Evolutionary conservation across 2,797 vertebrate genomes (phyloP), one percentile per base, ranked within the genome.

Genomic region (Coendou prehensilis): DNA sequence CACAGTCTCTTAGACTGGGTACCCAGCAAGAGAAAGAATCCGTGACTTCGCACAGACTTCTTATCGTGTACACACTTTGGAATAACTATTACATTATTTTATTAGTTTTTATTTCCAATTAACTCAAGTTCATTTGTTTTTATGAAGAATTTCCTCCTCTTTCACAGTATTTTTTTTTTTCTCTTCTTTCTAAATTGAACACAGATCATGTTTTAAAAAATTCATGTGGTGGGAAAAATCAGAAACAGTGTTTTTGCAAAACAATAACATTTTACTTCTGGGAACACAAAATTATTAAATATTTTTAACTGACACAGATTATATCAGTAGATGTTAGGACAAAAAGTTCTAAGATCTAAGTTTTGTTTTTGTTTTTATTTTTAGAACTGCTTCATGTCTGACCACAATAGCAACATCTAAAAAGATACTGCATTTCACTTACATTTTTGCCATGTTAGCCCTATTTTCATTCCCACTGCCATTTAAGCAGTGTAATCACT

Each of bases 81-180:
- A 52, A 90, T 80, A 75, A 78, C 79, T 86, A 84, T 54, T 80
- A 79, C 50, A 33, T 75, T 73, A 87, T 57, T 75, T 33, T 67
- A 67, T 73, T 76, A 28, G 8, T 89, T 81, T 91, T 94, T 67
- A 54, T 79, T 82, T 79, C 45, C 28, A 87, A 54, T 89, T 37
- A 95, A 83, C 5, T 59, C 71, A 89, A 76, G 89, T 85, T 79
- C 67, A 69, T 90, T 97, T 90, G 26, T 75, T 64, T 15, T 89
- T 90, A 90, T 76, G 17, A 93, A 67, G n/a, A 69, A 61, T 33
- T 91, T 79, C 28, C 30, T 93, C 45, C 3, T 92, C 2, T 52
- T 56, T 93, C 28, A 84, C 4, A 63, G 37, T 41, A 67, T 28
- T 50, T 11, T 45, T 56, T 37, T 67, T 50, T 54, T 64, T 11